Evolutionary conservation across 2,113 vertebrate genomes (phyloP).

Genomic region (Panthera uncia): DNA sequence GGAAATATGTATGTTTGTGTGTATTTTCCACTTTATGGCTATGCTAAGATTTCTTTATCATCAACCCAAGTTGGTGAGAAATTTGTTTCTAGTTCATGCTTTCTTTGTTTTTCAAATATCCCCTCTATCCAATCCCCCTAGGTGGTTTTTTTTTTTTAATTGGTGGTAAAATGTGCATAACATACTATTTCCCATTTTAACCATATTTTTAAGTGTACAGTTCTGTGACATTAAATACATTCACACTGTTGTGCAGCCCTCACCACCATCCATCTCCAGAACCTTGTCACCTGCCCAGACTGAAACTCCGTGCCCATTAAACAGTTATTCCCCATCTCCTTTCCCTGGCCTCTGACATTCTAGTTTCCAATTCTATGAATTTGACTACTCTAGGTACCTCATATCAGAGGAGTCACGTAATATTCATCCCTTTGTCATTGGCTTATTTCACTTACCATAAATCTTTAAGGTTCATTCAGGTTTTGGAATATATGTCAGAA

Average conservation of each 20-base stretch:
- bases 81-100: not conserved
- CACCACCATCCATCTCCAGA: not conserved
- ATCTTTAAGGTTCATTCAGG: not conserved
- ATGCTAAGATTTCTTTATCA: not conserved
- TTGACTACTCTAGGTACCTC: not conserved
- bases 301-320: not conserved
- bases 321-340: not conserved
- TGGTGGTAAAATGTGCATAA: not conserved
- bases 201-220: not conserved
- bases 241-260: not conserved
- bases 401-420: not conserved
- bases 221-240: not conserved
- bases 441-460: not conserved
- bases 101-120: not conserved
- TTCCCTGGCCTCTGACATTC: not conserved
- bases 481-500: not conserved
- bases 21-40: not conserved
- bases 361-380: not conserved
- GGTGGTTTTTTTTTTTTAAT: not conserved
- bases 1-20: not conserved
- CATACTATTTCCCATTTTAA: not conserved
- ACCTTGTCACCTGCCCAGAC: not conserved
- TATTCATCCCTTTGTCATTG: not conserved
- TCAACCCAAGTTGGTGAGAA: not conserved
- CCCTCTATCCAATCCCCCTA: not conserved